Conservation (phyloP, 2,113 vertebrate genomes). For the Xenotilapia leptura region DNA sequence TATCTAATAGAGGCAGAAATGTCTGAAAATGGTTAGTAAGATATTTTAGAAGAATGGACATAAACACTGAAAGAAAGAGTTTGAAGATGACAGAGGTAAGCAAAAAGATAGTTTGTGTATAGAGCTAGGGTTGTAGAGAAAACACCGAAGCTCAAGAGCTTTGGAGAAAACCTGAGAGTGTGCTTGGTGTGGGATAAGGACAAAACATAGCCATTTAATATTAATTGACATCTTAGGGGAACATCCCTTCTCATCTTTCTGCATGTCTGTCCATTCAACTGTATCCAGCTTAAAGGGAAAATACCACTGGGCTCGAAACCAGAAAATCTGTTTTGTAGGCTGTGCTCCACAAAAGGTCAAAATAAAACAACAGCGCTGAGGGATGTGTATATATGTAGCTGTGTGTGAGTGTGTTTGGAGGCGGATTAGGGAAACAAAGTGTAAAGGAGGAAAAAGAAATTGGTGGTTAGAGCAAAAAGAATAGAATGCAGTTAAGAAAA, state of each 20-base stretch:
- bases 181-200: background rate
- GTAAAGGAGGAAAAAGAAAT: background rate
- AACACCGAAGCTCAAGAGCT: background rate
- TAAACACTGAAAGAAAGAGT: background rate
- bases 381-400: background rate
- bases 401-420: background rate
- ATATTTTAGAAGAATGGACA: background rate
- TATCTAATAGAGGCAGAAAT: background rate
- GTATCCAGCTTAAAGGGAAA: slow-evolving; percentile 1
- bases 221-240: slow-evolving; percentile 26
- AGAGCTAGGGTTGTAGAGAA: background rate
- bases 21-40: background rate
- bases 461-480: background rate
- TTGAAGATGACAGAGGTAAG: background rate
- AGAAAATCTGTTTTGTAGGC: slow-evolving; percentile 50
- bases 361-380: slow-evolving; percentile 4
- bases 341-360: slow-evolving; percentile 30
- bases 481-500: background rate
- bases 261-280: background rate
- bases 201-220: slow-evolving; percentile 15
- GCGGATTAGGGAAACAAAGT: background rate
- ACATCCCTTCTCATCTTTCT: background rate
- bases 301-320: slow-evolving; percentile 23
- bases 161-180: background rate
- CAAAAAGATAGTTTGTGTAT: background rate